A percentile compares a stretch with the other conserved stretches of the same genome.
Evolutionary conservation across 2,113 vertebrate genomes (phyloP).

Genomic region (Anoplopoma fimbria): DNA sequence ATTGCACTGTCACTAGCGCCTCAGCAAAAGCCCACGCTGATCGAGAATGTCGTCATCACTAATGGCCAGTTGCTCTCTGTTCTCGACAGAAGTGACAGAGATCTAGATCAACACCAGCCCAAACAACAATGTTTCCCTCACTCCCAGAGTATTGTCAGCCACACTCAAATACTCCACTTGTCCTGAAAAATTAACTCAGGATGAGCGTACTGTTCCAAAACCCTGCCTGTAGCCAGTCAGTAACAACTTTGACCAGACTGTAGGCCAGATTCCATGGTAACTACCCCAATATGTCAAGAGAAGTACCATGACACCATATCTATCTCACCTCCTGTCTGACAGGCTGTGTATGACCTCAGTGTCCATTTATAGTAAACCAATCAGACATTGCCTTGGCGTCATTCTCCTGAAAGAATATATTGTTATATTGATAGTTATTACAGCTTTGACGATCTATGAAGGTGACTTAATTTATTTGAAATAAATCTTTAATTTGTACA

Average conservation of each 20-base stretch:
- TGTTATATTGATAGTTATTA: conserved; percentile 78
- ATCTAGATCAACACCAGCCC: conserved; percentile 65
- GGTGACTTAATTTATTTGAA: conserved; percentile 87
- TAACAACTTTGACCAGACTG: conserved; percentile 32
- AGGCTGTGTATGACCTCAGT: conserved; percentile 58
- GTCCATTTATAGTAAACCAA: conserved; percentile 74
- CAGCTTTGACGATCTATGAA: conserved; percentile 80
- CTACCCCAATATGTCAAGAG: conserved; percentile 30
- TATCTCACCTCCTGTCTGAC: conserved; percentile 59
- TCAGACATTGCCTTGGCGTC: conserved; percentile 73
- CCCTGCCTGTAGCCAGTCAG: conserved; percentile 28
- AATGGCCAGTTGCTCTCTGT: conserved; percentile 62
- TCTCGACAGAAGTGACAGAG: conserved; percentile 48
- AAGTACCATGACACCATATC: conserved; percentile 47
- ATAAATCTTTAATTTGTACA: conserved; percentile 86
- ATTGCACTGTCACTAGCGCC: conserved; percentile 74
- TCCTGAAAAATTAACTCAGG: conserved; percentile 49
- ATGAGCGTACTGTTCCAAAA: conserved; percentile 33
- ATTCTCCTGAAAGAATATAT: conserved; percentile 77
- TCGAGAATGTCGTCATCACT: conserved; percentile 69
- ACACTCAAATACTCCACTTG: conserved; percentile 38
- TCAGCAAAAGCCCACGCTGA: conserved; percentile 52
- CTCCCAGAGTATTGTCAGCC: conserved; percentile 28
- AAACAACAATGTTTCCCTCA: conserved; percentile 44
- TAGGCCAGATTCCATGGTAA: conserved; percentile 37